These are phyloP conservation scores for Eumerus sabulonum DNA, from an alignment of 2,888 invertebrate genomes.

Conservation along the genomic window DNA sequence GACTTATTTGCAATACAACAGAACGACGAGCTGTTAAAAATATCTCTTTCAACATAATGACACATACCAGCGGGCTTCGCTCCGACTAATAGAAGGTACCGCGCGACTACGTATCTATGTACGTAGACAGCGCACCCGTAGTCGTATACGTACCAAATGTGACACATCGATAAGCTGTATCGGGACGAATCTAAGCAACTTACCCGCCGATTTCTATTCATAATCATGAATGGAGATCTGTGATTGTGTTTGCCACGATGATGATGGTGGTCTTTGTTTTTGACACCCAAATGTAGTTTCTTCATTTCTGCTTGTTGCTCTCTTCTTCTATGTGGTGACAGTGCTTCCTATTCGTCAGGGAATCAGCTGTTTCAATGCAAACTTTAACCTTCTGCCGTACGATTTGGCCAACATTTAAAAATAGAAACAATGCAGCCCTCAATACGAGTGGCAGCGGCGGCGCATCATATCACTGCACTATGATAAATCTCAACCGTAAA, in stretches of 20 bases:
- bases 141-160: conserved; percentile 34
- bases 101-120: too few relatives aligned
- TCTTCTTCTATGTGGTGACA: not conserved
- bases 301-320: conserved; percentile 71
- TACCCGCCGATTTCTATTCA: conserved; percentile 76
- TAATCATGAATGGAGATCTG: conserved; percentile 73
- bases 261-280: conserved; percentile 69
- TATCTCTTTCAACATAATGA: conserved; percentile 70
- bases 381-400: conserved; percentile 27
- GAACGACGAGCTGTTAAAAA: conserved; percentile 72
- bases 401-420: conserved; percentile 11
- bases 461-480: conserved; percentile 20
- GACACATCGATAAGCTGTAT: conserved; percentile 26
- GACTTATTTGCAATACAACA: conserved; percentile 56
- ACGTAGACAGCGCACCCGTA: too few relatives aligned
- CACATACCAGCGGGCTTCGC: conserved; percentile 43
- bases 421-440: conserved; percentile 22
- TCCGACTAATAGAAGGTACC: too few relatives aligned
- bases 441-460: conserved; percentile 3
- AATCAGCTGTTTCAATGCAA: conserved; percentile 46
- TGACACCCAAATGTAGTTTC: conserved; percentile 75
- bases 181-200: conserved; percentile 63
- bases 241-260: conserved; percentile 70
- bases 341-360: not conserved
- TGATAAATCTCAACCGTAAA: conserved; percentile 23